Conservation (phyloP, 2,888 invertebrate genomes). For the Stomorhina lunata region DNA sequence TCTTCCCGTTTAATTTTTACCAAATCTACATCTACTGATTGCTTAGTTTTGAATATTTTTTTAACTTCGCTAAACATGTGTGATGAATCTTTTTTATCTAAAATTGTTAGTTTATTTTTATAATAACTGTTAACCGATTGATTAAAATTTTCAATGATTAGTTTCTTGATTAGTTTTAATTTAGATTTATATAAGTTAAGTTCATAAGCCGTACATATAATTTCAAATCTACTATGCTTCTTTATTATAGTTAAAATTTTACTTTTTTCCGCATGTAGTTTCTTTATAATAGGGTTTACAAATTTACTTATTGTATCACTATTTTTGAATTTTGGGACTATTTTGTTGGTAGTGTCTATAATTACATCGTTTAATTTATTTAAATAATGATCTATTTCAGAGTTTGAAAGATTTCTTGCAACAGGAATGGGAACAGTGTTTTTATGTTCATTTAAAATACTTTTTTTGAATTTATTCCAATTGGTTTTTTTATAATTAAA, state of each 20-base stretch:
- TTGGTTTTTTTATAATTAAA: neutral
- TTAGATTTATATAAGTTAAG: no score
- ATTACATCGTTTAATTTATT: slow-evolving; percentile 5
- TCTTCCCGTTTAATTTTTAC: no score
- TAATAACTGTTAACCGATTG: no score
- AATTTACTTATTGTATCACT: slow-evolving; percentile 21
- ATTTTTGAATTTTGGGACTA: slow-evolving; percentile 14
- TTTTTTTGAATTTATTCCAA: no score
- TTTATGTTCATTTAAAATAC: slow-evolving; percentile 14
- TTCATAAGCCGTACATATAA: neutral
- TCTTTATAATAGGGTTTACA: slow-evolving; percentile 8
- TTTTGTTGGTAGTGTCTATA: slow-evolving; percentile 11
- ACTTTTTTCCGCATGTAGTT: slow-evolving; percentile 14
- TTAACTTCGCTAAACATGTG: no score
- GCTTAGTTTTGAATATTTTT: no score
- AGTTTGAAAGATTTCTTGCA: slow-evolving; percentile 22
- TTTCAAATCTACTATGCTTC: slow-evolving; percentile 7
- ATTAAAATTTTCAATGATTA: no score
- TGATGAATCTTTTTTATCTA: no score
- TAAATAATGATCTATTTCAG: slow-evolving; percentile 28
- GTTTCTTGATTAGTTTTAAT: no score
- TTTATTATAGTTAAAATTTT: slow-evolving; percentile 23
- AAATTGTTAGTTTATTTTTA: no score
- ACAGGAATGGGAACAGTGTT: neutral
- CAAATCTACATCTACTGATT: no score